phyloP scores from a whole-genome alignment of 2,113 vertebrate genomes.

The Tauraco erythrolophus region DNA sequence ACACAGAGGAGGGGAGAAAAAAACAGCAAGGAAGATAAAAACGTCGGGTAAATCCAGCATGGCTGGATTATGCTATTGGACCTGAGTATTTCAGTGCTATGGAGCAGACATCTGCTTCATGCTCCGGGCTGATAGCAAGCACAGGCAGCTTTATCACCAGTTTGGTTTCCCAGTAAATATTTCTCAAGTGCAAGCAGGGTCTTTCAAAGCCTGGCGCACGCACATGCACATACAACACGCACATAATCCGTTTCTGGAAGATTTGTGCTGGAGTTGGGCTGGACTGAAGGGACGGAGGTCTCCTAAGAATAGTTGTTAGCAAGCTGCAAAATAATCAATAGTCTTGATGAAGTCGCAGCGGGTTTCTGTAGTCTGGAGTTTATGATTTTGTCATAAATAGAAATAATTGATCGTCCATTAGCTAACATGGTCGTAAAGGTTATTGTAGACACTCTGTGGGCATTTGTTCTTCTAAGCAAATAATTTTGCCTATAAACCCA shows the following conservation, averaged over 20 bases:
- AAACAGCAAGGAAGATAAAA: conserved; percentile 24
- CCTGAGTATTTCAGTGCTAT: neutral
- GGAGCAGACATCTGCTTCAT: conserved; percentile 19
- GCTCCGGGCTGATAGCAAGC: conserved; percentile 25
- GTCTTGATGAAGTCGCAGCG: neutral
- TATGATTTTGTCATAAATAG: neutral
- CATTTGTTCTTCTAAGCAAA: neutral
- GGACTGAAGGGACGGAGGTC: neutral
- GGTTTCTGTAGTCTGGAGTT: neutral
- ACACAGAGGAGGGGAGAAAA: neutral
- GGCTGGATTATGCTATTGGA: neutral
- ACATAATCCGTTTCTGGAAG: neutral
- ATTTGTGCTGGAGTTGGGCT: neutral
- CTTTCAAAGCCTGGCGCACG: neutral
- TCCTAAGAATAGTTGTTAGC: neutral
- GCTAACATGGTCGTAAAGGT: neutral
- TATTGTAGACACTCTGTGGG: neutral
- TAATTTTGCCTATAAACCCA: neutral
- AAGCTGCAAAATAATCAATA: neutral
- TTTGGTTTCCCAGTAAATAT: neutral
- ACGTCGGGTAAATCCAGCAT: conserved; percentile 25
- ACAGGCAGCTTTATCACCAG: neutral
- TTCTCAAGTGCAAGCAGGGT: neutral
- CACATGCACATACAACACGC: neutral
- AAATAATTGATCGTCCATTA: neutral